Evolutionary conservation across 2,113 vertebrate species (phyloP).

Genomic region (Pangasianodon gigas): DNA sequence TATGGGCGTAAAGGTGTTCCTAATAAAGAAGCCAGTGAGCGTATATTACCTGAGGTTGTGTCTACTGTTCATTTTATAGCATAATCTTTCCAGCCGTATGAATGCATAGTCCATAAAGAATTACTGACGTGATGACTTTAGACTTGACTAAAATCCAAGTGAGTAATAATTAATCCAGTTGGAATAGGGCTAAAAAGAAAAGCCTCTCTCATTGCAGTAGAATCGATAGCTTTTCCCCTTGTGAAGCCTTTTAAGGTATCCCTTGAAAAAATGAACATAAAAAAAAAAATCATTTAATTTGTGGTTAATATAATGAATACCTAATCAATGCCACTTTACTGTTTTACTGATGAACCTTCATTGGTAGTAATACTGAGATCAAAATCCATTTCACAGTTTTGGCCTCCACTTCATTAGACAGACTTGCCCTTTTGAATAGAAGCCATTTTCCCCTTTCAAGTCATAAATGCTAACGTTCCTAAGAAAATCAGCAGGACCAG

Average conservation of each 20-base stretch:
- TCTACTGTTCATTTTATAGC: not conserved
- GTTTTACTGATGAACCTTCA: not conserved
- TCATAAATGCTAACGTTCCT: not conserved
- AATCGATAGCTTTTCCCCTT: not conserved
- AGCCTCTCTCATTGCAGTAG: not conserved
- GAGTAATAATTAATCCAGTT: not conserved
- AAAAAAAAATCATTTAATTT: not conserved
- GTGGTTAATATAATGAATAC: not conserved
- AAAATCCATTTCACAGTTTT: not conserved
- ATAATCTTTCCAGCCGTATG: not conserved
- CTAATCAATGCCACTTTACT: not conserved
- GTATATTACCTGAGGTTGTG: not conserved
- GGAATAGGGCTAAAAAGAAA: not conserved
- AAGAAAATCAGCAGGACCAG: conserved; percentile 14
- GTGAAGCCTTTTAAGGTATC: not conserved
- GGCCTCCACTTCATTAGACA: not conserved
- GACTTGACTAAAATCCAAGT: not conserved
- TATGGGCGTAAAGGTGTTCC: not conserved
- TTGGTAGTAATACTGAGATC: not conserved
- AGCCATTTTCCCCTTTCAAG: not conserved
- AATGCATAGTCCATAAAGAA: not conserved
- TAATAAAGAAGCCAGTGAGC: not conserved
- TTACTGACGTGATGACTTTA: not conserved
- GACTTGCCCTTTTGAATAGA: not conserved
- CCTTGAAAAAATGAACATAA: not conserved